Percentiles rank a stretch among this genome's conserved stretches.
Evolutionary conservation across 2,888 invertebrate species (phyloP).

Genomic region (Pristionchus japonicus): DNA sequence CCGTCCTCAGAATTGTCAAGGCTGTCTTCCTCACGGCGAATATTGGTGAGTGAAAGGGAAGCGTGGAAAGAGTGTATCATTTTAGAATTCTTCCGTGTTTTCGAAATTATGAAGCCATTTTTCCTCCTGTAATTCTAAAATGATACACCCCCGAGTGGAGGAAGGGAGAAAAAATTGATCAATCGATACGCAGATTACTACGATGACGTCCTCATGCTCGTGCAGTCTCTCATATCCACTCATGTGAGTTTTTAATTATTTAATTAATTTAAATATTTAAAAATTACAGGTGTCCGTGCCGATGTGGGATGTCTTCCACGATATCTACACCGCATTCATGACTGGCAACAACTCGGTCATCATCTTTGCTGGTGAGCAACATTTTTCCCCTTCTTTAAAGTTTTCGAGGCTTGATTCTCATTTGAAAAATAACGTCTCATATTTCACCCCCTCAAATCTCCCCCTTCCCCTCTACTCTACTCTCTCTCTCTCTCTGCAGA

Average conservation of each 20-base stretch:
- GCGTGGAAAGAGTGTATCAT: too few species aligned
- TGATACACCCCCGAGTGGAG: too few species aligned
- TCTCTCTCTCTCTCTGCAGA: constrained; percentile 80
- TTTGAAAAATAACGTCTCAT: too few species aligned
- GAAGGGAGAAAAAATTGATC: neutral
- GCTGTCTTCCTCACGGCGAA: constrained; percentile 75
- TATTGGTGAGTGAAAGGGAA: constrained; percentile 48
- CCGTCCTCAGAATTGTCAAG: constrained; percentile 88
- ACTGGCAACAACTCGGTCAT: constrained; percentile 32
- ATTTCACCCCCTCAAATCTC: neutral
- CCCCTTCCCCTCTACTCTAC: neutral
- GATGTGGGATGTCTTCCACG: constrained; percentile 87
- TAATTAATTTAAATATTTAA: constrained; percentile 93
- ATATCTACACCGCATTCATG: constrained; percentile 90
- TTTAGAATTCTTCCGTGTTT: too few species aligned
- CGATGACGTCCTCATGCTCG: constrained; percentile 93
- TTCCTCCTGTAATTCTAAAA: too few species aligned
- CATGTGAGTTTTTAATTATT: constrained; percentile 84
- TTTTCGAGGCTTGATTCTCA: too few species aligned
- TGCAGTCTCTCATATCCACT: constrained; percentile 91
- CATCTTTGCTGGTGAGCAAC: constrained; percentile 46
- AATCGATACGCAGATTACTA: constrained; percentile 85
- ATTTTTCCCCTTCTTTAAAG: too few species aligned
- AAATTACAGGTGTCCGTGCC: constrained; percentile 76
- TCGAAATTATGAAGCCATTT: too few species aligned